Evolutionary conservation across 2,113 vertebrate species (phyloP).

Genomic region (Callaeas wilsoni): DNA sequence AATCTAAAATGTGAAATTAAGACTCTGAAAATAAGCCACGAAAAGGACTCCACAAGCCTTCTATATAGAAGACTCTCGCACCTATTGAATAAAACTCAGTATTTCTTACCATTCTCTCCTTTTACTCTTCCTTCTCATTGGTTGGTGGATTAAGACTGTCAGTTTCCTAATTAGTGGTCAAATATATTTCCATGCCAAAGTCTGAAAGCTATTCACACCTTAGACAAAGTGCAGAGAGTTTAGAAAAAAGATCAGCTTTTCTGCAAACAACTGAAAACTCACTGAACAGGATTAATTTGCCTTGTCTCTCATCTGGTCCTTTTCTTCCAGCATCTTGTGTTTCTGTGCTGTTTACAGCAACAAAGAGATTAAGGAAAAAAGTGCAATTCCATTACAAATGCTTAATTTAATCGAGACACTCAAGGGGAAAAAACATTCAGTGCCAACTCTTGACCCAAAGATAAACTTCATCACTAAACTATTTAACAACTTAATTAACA

Average conservation of each 20-base stretch:
- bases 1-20: neutral
- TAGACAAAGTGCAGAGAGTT: slow-evolving; percentile 8
- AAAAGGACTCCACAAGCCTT: neutral
- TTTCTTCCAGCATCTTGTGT: neutral
- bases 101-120: neutral
- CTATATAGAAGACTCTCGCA: neutral
- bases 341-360: slow-evolving; percentile 10
- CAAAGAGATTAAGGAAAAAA: slow-evolving; percentile 2
- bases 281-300: slow-evolving; percentile 27
- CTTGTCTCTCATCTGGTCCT: neutral
- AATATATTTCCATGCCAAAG: slow-evolving; percentile 61
- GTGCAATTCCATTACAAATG: neutral
- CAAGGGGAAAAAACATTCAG: neutral
- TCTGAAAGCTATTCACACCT: slow-evolving; percentile 57
- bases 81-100: neutral
- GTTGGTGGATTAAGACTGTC: neutral
- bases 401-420: neutral
- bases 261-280: slow-evolving; percentile 38
- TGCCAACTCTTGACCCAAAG: neutral
- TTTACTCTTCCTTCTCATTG: neutral
- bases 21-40: neutral
- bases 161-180: slow-evolving; percentile 45
- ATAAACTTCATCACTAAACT: neutral
- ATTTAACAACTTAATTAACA: neutral
- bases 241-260: slow-evolving; percentile 41